A percentile compares a stretch with the other conserved stretches of the same genome.
These are phyloP conservation scores for Heliothis peltigera DNA, from an alignment of 2,888 invertebrate genomes.

Conservation along the genomic window DNA sequence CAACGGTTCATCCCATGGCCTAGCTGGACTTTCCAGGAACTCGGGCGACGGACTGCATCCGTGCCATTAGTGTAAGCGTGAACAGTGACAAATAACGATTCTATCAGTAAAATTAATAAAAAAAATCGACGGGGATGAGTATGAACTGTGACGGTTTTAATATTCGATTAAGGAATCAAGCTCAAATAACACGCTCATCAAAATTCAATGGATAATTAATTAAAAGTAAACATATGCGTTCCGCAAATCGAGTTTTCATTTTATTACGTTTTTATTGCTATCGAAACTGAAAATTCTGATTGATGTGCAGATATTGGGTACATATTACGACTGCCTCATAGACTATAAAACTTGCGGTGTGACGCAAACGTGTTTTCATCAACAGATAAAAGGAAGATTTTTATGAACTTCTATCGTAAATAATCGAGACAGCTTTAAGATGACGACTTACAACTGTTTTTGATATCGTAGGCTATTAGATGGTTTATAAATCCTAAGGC, in stretches of 20 bases:
- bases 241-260: conserved; percentile 5
- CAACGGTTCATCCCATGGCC: conserved; percentile 91
- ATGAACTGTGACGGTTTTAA: neutral
- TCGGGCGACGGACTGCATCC: conserved; percentile 86
- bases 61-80: conserved; percentile 61
- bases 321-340: conserved; percentile 19
- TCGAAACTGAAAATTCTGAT: conserved; percentile 17
- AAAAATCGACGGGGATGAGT: neutral
- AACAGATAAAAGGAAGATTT: neutral
- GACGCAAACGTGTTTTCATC: conserved; percentile 20
- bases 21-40: conserved; percentile 88
- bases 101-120: neutral
- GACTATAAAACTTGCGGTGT: conserved; percentile 15
- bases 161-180: conserved; percentile 11
- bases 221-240: conserved; percentile 20
- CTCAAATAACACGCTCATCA: conserved; percentile 8
- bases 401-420: neutral
- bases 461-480: neutral
- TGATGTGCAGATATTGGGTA: conserved; percentile 23
- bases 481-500: neutral
- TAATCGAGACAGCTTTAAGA: neutral
- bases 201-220: conserved; percentile 11
- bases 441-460: neutral
- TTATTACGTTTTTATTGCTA: conserved; percentile 27
- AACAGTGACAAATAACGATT: conserved; percentile 26